Conservation (phyloP, 2,888 invertebrate genomes). For the Dasysyrphus tricinctus region DNA sequence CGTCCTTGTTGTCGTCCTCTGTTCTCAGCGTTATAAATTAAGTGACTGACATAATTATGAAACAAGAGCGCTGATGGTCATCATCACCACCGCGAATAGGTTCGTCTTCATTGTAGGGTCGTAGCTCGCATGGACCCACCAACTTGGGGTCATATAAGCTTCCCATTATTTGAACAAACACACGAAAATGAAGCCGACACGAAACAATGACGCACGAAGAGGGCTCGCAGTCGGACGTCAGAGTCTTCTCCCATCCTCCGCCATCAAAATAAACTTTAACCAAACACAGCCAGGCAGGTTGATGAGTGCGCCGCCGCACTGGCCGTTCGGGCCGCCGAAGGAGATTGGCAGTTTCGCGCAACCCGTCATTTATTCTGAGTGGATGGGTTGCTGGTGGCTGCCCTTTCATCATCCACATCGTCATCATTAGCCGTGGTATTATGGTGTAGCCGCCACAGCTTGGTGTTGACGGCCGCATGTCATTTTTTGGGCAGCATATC, state of each 20-base stretch:
- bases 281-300: conserved; percentile 25
- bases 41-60: conserved; percentile 82
- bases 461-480: conserved; percentile 71
- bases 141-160: conserved; percentile 68
- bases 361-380: conserved; percentile 68
- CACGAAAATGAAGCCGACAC: conserved; percentile 54
- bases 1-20: conserved; percentile 36
- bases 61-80: conserved; percentile 50
- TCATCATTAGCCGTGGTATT: conserved; percentile 71
- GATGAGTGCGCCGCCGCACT: neutral
- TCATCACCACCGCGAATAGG: conserved; percentile 17
- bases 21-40: conserved; percentile 81
- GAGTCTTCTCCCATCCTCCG: conserved; percentile 11
- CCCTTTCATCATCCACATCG: conserved; percentile 74
- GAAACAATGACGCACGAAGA: conserved; percentile 21
- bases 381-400: conserved; percentile 61
- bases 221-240: conserved; percentile 13
- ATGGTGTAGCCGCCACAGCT: conserved; percentile 62
- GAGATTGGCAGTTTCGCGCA: conserved; percentile 48
- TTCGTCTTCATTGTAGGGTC: neutral
- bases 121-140: conserved; percentile 29
- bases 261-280: conserved; percentile 18
- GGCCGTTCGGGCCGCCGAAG: conserved; percentile 3
- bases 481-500: conserved; percentile 65
- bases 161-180: conserved; percentile 71